Percentiles rank a stretch among this genome's conserved stretches.
These are phyloP conservation scores for Echinops telfairi DNA, from an alignment of 2,113 vertebrate species.

Conservation along the genomic window DNA sequence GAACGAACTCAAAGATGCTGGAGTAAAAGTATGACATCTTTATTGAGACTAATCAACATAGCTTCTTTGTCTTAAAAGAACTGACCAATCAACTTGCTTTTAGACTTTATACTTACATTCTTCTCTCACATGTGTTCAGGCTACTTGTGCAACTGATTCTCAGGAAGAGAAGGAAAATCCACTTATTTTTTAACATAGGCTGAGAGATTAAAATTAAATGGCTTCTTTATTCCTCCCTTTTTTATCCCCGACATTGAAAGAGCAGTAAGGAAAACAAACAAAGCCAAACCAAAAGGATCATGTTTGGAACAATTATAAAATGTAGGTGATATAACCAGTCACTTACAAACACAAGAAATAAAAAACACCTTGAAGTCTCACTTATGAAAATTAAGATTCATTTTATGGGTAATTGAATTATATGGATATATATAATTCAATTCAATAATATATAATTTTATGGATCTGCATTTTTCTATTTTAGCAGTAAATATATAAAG, in stretches of 20 bases:
- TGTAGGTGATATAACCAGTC: not conserved
- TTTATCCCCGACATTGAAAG: conserved; percentile 2
- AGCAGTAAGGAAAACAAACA: not conserved
- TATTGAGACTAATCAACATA: not conserved
- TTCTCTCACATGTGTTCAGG: not conserved
- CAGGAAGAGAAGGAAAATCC: not conserved
- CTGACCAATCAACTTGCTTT: not conserved
- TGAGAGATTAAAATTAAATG: not conserved
- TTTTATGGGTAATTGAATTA: not conserved
- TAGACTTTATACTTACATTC: not conserved
- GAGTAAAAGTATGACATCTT: conserved; percentile 34
- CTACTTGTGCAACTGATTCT: not conserved
- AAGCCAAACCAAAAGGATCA: not conserved
- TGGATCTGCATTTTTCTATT: not conserved
- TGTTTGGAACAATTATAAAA: not conserved
- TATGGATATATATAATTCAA: too few species aligned
- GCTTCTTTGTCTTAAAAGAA: conserved; percentile 16
- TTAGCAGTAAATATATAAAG: not conserved
- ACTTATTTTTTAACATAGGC: not conserved
- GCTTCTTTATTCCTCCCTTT: not conserved
- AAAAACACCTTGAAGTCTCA: not conserved
- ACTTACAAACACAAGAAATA: not conserved
- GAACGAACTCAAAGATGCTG: not conserved
- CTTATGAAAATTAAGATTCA: conserved; percentile 17
- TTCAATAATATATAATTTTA: not conserved